Evolutionary conservation across 2,888 invertebrate genomes (phyloP), one percentile per base, ranked within the genome.

Genomic region (Aquatica leii): DNA sequence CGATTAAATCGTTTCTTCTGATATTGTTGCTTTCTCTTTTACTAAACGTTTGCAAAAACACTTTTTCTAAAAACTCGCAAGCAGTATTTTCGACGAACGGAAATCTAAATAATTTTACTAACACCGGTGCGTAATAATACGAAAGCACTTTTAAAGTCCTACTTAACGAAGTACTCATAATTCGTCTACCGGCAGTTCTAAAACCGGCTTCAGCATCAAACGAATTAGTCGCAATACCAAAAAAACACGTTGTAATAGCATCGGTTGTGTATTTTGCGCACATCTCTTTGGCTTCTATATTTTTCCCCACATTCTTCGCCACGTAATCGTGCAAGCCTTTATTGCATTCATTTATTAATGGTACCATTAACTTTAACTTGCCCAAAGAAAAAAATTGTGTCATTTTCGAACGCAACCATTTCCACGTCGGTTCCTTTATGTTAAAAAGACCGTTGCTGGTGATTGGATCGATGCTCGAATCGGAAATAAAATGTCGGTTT

Each of bases 311-410:
- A 50, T 31, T 21, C 14, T 50, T 12, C 6, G 5, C 20, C 4
- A 50, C 9, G 4, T 24, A 50, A 9, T 24, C 1, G 1, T 14
- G 14, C 50, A 50, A 14, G 11, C 11, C 24, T 14, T 24, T 63
- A 1, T 79, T 77, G 34, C 80, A 82, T 48, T 82, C 80, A 34
- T 77, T 69, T 73, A 85, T 82, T 31, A 84, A 74, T 0, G 80
- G 79, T 20, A 84, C 79, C 85, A 86, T 85, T 37, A 74, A 76
- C 71, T 83, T 86, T 57, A 87, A 76, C 73, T 86, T 87, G 15
- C 84, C 85, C 1, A 83, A 81, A 0, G 86, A 84, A 70, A 87
- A 83, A 0, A 84, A 82, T 0, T 86, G 86, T 0, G 84, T 83
- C 35, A 87, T 74, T 66, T 84, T 85, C 0, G 80, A 70, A 18